These are phyloP conservation scores for Alitta virens DNA, from an alignment of 2,888 invertebrate species.

Conservation along the genomic window DNA sequence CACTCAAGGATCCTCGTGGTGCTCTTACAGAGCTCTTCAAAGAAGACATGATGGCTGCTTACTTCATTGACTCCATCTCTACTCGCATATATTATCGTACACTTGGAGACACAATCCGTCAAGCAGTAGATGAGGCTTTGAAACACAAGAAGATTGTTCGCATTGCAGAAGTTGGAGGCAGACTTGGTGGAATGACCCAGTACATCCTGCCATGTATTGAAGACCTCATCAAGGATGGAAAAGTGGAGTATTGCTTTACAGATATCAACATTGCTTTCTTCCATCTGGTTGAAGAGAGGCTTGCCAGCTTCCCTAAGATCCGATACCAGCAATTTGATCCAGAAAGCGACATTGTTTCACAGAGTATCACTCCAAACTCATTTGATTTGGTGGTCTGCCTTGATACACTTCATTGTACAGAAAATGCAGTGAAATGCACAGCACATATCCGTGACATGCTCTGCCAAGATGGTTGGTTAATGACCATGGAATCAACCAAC, in stretches of 20 bases:
- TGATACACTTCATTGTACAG: constrained; percentile 14
- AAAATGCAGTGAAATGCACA: constrained; percentile 2
- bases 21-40: constrained; percentile 15
- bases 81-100: constrained; percentile 12
- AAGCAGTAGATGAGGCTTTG: constrained; percentile 4
- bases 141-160: constrained; percentile 12
- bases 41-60: constrained; percentile 11
- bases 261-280: constrained; percentile 18
- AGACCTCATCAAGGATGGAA: constrained; percentile 9
- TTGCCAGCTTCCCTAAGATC: constrained; percentile 10
- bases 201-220: constrained; percentile 4
- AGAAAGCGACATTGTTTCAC: constrained; percentile 8
- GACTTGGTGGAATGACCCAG: constrained; percentile 15
- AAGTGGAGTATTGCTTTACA: constrained; percentile 14
- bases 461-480: constrained; percentile 14
- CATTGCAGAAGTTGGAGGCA: constrained; percentile 15
- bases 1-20: constrained; percentile 8
- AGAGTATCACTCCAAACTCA: constrained; percentile 2
- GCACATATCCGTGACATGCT: constrained; percentile 12
- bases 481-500: constrained; percentile 12
- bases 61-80: constrained; percentile 15
- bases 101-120: constrained; percentile 3
- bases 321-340: constrained; percentile 11
- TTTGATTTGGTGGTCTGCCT: constrained; percentile 15
- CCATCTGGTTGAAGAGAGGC: constrained; percentile 6